These are phyloP conservation scores for Ophion ellenae DNA, from an alignment of 2,888 invertebrate genomes.

Conservation along the genomic window DNA sequence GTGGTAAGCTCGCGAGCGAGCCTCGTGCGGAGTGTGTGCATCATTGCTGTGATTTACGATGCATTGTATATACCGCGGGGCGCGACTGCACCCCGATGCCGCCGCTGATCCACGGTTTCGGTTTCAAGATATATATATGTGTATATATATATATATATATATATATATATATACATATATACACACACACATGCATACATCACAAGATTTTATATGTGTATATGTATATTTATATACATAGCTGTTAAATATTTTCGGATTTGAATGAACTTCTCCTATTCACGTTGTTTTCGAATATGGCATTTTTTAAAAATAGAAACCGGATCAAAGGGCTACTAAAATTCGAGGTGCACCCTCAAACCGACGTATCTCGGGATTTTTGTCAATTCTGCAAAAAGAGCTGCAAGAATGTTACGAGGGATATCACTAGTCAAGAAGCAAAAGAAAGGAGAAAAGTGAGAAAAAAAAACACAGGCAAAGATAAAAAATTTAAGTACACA, in stretches of 20 bases:
- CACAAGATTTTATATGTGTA: not conserved
- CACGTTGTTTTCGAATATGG: conserved; percentile 10
- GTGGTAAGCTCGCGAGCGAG: conserved; percentile 15
- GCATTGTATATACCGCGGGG: conserved; percentile 73
- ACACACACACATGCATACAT: no score
- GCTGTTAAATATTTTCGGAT: conserved; percentile 12
- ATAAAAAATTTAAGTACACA: no score
- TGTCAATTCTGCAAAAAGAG: not conserved
- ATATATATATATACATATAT: no score
- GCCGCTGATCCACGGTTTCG: conserved; percentile 26
- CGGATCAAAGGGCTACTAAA: not conserved
- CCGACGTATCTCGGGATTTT: not conserved
- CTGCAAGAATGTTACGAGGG: no score
- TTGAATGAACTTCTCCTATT: conserved; percentile 7
- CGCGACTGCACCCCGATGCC: conserved; percentile 52
- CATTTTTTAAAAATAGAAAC: conserved; percentile 15
- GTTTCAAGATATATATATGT: conserved; percentile 4
- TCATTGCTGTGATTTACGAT: conserved; percentile 74
- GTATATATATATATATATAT: not conserved
- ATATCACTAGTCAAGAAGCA: no score
- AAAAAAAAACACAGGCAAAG: no score
- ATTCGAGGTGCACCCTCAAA: not conserved
- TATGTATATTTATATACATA: not conserved
- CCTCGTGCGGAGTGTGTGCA: conserved; percentile 63
- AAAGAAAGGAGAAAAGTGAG: no score